Conservation (phyloP, 2,888 invertebrate genomes). For the Scaptomyza tumidula region DNA sequence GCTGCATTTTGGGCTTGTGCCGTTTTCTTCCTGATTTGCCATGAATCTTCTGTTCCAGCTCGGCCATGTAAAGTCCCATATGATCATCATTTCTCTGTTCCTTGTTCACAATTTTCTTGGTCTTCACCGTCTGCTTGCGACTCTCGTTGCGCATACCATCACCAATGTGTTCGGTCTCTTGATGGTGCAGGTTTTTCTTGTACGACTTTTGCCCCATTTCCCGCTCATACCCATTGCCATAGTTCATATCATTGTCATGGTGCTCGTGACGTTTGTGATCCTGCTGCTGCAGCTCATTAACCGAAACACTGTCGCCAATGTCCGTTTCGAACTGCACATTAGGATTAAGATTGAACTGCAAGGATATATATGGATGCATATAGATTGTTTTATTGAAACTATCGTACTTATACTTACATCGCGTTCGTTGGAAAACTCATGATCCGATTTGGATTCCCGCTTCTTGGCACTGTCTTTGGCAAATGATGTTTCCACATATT, state of each 20-base stretch:
- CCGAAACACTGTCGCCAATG: conserved; percentile 70
- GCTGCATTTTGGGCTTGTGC: conserved; percentile 34
- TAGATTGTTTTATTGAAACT: too few relatives aligned
- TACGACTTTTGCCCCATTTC: conserved; percentile 19
- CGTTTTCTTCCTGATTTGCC: conserved; percentile 46
- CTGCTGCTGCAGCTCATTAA: conserved; percentile 36
- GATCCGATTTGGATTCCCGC: conserved; percentile 82
- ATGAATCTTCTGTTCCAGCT: conserved; percentile 51
- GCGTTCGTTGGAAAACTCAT: conserved; percentile 78
- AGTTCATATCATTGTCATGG: conserved; percentile 13
- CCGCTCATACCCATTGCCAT: conserved; percentile 17
- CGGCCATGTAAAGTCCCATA: conserved; percentile 50
- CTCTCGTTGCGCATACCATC: conserved; percentile 36
- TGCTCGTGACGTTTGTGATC: conserved; percentile 33
- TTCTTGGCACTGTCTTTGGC: conserved; percentile 68
- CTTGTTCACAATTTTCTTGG: conserved; percentile 29
- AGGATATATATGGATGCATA: not conserved
- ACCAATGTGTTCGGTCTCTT: conserved; percentile 37
- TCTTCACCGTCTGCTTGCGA: conserved; percentile 23
- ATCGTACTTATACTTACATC: conserved; percentile 67
- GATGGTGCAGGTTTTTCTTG: conserved; percentile 6
- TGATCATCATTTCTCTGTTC: conserved; percentile 34
- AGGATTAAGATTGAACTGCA: conserved; percentile 68
- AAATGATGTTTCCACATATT: conserved; percentile 70
- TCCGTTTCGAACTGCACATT: conserved; percentile 75